Evolutionary conservation across 2,888 invertebrate species (phyloP), one percentile per base, ranked within the genome.

Genomic region (Spilarctia lutea): DNA sequence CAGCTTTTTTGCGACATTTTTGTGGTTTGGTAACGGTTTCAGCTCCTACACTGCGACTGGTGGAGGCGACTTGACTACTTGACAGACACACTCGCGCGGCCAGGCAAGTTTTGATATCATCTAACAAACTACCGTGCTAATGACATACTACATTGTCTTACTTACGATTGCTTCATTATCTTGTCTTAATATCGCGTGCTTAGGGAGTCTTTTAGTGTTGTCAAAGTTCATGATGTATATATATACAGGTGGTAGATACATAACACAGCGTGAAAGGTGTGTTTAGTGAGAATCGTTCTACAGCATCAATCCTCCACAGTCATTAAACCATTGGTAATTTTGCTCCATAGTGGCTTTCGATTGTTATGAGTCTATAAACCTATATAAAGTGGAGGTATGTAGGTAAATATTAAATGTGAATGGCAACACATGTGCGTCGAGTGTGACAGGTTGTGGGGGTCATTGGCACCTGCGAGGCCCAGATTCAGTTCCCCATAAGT

Each of bases 401-500:
- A 86, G 86, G 90, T 89, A 91, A 92, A 91, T 91, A 91, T 91
- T 85, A 90, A 92, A 91, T 91, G 88, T 92, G 93, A 93, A 93
- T 93, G 91, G 91, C 92, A 90, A 88, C 90, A 91, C 90, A 91
- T 91, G 91, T 91, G 90, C 90, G 89, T 87, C 82, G 90, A 91
- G 89, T 90, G 90, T 89, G 87, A 90, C 90, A 92, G 89, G 92
- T 91, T 91, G 90, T 83, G 83, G 85, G 88, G 94, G 94, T 95
- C 94, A 94, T 91, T 91, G 94, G 92, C 94, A 94, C 94, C 91
- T 89, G 91, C 82, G 89, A 93, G 91, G 88, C 92, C 93, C 94
- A 94, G 94, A 94, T 94, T 94, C 92, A 93, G 91, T 94, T 94
- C 93, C 94, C 93, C 92, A 92, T 94, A 94, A 95, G 92, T 94